Evolutionary conservation across 2,888 invertebrate species (phyloP).

Genomic region (Sabatieria punctata): DNA sequence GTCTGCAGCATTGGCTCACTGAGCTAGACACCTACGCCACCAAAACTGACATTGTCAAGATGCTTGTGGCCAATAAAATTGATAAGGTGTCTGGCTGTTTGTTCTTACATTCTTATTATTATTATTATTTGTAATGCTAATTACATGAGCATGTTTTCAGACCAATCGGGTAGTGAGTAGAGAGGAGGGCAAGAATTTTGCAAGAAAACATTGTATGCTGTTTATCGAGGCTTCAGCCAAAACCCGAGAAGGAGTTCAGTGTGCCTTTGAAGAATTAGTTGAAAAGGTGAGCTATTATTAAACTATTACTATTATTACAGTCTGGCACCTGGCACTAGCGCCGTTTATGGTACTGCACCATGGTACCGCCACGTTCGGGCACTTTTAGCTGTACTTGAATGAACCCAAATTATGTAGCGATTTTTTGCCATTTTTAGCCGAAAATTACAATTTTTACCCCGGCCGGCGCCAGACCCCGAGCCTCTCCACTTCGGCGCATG

Average conservation of each 20-base stretch:
- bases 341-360: too few species aligned
- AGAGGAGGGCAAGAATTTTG: constrained; percentile 85
- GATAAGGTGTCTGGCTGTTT: constrained; percentile 50
- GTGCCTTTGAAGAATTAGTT: constrained; percentile 90
- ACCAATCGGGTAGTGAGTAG: constrained; percentile 59
- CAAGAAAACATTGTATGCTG: constrained; percentile 78
- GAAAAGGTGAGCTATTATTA: constrained; percentile 54
- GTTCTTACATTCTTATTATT: too few species aligned
- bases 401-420: not conserved
- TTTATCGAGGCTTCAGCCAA: constrained; percentile 96
- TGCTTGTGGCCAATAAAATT: constrained; percentile 95
- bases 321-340: too few species aligned
- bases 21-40: constrained; percentile 90
- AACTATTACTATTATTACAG: not conserved
- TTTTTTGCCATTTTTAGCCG: too few species aligned
- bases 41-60: constrained; percentile 76
- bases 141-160: constrained; percentile 28
- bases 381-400: too few species aligned
- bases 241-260: constrained; percentile 77
- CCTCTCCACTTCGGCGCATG: too few species aligned
- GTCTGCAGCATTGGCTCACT: constrained; percentile 78
- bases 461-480: too few species aligned
- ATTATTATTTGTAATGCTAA: too few species aligned
- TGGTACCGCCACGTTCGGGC: not conserved
- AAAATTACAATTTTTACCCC: too few species aligned